Evolutionary conservation across 2,113 vertebrate species (phyloP).

Genomic region (Corythaeola cristata): DNA sequence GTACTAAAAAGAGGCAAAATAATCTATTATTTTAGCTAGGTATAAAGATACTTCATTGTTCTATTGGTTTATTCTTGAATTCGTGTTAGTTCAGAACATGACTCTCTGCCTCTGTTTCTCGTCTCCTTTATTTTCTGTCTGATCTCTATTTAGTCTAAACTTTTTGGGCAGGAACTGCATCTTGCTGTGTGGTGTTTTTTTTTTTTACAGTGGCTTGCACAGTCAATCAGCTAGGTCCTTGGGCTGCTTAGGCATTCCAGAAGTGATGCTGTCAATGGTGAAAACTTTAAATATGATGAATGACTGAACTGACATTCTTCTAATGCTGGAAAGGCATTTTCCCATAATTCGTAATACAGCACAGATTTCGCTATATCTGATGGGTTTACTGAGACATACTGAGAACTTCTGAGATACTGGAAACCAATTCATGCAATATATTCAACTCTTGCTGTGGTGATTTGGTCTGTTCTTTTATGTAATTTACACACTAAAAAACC

Average conservation of each 20-base stretch:
- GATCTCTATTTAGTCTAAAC: neutral
- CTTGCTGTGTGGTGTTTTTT: neutral
- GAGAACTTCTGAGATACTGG: neutral
- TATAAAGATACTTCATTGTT: neutral
- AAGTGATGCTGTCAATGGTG: neutral
- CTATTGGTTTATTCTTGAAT: neutral
- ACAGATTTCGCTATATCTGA: neutral
- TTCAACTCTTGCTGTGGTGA: neutral
- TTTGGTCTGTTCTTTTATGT: neutral
- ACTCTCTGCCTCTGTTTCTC: neutral
- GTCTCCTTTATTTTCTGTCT: neutral
- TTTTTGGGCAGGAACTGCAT: neutral
- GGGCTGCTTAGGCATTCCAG: neutral
- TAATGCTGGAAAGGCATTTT: neutral
- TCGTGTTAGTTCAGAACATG: neutral
- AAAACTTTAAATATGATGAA: neutral
- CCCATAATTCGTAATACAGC: neutral
- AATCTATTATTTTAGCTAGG: neutral
- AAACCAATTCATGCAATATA: neutral
- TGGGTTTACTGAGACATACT: neutral
- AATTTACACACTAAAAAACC: neutral
- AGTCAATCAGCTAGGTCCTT: neutral
- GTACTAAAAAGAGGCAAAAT: neutral
- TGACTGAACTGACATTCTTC: neutral
- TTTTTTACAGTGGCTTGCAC: neutral